phyloP scores from a whole-genome alignment of 1,140 invertebrate species.

The Trichonephila clavata region DNA sequence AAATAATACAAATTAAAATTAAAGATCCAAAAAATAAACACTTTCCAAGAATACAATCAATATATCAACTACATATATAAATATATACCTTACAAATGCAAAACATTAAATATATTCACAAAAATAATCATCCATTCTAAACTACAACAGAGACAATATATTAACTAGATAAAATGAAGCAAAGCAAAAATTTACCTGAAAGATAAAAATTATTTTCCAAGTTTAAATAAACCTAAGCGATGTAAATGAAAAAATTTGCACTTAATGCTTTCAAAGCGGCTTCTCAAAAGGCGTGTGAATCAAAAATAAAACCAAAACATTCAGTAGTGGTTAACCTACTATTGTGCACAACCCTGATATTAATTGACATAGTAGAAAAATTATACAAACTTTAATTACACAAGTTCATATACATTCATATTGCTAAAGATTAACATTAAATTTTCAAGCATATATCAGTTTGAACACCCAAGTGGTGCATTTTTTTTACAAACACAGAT shows the following conservation, averaged over 20 bases:
- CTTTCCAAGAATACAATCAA: neutral
- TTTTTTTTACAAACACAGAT: no score
- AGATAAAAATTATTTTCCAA: neutral
- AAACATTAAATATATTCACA: slow-evolving; percentile 10
- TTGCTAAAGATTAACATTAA: no score
- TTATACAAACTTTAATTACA: no score
- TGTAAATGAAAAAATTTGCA: neutral
- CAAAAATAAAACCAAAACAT: neutral
- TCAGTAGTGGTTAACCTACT: no score
- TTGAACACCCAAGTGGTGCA: no score
- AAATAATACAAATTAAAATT: neutral
- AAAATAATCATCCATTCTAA: neutral
- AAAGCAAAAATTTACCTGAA: neutral
- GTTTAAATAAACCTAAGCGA: neutral
- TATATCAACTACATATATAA: neutral
- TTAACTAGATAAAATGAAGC: neutral
- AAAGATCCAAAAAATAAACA: neutral
- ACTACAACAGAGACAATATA: neutral
- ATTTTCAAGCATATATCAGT: no score
- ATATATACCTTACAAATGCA: slow-evolving; percentile 16
- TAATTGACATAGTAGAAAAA: no score
- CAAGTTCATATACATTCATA: no score
- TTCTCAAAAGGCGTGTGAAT: neutral
- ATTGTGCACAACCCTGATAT: no score
- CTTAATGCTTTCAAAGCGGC: neutral